A percentile compares a stretch with the other conserved stretches of the same genome.
Evolutionary conservation across 2,888 invertebrate species (phyloP).

Genomic region (Himalopsyche japonica): DNA sequence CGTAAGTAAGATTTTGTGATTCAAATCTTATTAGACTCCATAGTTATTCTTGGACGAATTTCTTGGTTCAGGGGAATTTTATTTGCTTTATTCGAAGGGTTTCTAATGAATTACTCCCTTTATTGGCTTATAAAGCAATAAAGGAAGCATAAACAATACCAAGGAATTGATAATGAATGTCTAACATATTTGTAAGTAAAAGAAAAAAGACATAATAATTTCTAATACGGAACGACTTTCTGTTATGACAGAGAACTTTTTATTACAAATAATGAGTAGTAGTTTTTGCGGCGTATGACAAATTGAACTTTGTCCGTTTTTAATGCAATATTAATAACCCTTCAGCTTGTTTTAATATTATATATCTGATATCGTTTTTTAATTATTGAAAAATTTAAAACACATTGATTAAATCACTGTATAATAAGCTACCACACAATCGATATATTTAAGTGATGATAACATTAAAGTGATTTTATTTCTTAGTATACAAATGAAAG

Average conservation of each 20-base stretch:
- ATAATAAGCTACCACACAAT: too few relatives aligned
- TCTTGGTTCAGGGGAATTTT: neutral
- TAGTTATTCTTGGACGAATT: neutral
- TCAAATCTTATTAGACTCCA: neutral
- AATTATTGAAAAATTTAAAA: too few relatives aligned
- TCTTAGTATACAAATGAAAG: too few relatives aligned
- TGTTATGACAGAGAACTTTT: neutral
- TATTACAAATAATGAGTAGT: neutral
- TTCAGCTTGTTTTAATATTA: too few relatives aligned
- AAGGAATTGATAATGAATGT: neutral
- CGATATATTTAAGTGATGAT: too few relatives aligned
- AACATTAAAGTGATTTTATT: too few relatives aligned
- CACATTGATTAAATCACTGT: too few relatives aligned
- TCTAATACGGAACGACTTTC: neutral
- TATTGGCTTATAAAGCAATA: constrained; percentile 23
- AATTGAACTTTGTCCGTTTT: neutral
- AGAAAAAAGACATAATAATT: constrained; percentile 15
- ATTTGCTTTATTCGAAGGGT: constrained; percentile 18
- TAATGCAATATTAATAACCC: too few relatives aligned
- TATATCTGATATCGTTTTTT: too few relatives aligned
- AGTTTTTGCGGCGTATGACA: neutral
- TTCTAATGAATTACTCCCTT: constrained; percentile 27
- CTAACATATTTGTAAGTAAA: neutral
- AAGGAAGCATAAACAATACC: constrained; percentile 13
- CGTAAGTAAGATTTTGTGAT: neutral